Evolutionary conservation across 2,113 vertebrate genomes (phyloP).

Genomic region (Perccottus glenii): DNA sequence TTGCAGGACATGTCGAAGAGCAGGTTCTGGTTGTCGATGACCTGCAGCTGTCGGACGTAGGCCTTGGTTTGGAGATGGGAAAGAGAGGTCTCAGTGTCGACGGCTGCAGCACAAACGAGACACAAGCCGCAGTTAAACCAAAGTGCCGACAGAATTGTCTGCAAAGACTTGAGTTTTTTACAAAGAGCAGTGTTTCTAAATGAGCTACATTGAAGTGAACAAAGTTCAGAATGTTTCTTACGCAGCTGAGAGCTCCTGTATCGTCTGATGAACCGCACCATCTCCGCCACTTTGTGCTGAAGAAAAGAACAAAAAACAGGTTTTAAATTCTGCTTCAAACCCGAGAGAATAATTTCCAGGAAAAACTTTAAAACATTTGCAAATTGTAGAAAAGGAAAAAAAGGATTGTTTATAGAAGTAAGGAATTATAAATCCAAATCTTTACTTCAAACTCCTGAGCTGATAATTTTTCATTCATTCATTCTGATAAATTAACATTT

Average conservation of each 20-base stretch:
- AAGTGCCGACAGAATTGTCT: no score
- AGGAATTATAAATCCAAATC: no score
- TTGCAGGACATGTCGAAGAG: slow-evolving; percentile 95
- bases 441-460: no score
- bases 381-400: no score
- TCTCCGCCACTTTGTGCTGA: slow-evolving; percentile 94
- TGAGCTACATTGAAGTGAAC: neutral
- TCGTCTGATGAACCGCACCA: slow-evolving; percentile 89
- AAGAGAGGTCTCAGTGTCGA: slow-evolving; percentile 89
- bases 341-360: no score
- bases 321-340: neutral
- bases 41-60: slow-evolving; percentile 92
- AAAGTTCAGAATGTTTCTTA: slow-evolving; percentile 66
- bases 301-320: neutral
- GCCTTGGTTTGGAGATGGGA: slow-evolving; percentile 94
- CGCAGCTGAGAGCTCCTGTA: slow-evolving; percentile 90
- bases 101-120: slow-evolving; percentile 65
- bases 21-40: slow-evolving; percentile 97
- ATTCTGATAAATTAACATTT: no score
- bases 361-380: no score
- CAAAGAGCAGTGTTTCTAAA: no score
- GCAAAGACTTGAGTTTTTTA: no score
- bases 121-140: no score
- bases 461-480: no score
- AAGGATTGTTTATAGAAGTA: no score